Evolutionary conservation across 1,140 invertebrate genomes (phyloP), one percentile per base, ranked within the genome.

Genomic region (Cheumatopsyche charites): DNA sequence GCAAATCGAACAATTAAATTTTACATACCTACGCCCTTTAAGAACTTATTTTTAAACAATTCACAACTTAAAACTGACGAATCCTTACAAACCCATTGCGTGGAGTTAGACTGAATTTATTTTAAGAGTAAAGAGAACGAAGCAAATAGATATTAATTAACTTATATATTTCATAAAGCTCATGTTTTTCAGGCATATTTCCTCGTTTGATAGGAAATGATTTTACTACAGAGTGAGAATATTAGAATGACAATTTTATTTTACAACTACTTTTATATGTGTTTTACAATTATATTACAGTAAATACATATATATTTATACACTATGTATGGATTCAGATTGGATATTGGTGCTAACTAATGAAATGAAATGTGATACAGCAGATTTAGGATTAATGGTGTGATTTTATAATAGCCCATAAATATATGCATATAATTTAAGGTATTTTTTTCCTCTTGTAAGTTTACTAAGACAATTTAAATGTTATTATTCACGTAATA

Each of bases 321-420:
- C 43, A 62, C 66, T 73, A 26, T 67, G 65, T 76, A 76, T 67
- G 74, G 74, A 71, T 67, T 75, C 71, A 71, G 74, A 76, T 73
- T 71, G 74, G 74, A 71, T 69, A 73, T 69, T 76, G 74, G 74
- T 76, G 74, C 74, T 76, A 75, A 72, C 73, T 72, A 75, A 76
- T 43, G 74, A 76, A 76, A 76, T 73, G 74, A 76, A 73, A 71
- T 76, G 74, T 76, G 74, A 76, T 76, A 75, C 74, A 73, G 74
- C 74, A 71, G 74, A 73, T 76, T 65, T 73, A 71, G 70, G 72
- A 69, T 73, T 73, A 62, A 62, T 23, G 74, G 74, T 65, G 69
- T 73, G 72, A 70, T 73, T 75, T 76, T 71, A 76, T 70, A 73
- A 73, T 76, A 76, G 71, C 74, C 74, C 69, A 71, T 76, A 75